Conservation (phyloP, 2,888 invertebrate species). For the Tyria jacobaeae region DNA sequence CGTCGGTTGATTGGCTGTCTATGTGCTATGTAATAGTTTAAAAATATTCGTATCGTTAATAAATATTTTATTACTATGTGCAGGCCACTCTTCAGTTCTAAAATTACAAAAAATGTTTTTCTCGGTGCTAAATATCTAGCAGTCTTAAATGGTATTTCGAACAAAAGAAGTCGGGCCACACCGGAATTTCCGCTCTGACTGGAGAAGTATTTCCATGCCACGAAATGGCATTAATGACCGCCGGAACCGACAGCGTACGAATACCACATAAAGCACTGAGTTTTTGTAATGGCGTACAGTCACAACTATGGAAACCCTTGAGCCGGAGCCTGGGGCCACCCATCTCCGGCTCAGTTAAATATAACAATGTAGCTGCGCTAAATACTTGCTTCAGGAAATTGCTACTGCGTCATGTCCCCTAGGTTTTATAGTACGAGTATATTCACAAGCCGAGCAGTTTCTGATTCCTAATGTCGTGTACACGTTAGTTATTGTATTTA, state of each 20-base stretch:
- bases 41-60: background rate
- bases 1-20: slow-evolving; percentile 5
- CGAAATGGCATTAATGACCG: background rate
- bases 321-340: too few species aligned
- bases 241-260: background rate
- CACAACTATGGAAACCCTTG: background rate
- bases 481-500: background rate
- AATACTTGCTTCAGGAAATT: too few species aligned
- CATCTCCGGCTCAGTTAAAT: background rate
- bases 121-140: background rate
- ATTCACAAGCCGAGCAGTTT: background rate
- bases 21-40: background rate
- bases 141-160: background rate
- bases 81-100: too few species aligned
- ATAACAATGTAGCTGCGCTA: too few species aligned
- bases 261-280: background rate
- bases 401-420: background rate
- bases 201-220: background rate
- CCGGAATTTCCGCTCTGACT: background rate
- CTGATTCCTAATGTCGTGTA: background rate
- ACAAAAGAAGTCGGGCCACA: background rate
- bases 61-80: background rate
- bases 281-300: background rate
- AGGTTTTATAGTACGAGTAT: background rate
- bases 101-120: background rate